A percentile compares a stretch with the other conserved stretches of the same genome.
These are phyloP conservation scores for Macrotis lagotis DNA, from an alignment of 2,113 vertebrate species.

Conservation along the genomic window DNA sequence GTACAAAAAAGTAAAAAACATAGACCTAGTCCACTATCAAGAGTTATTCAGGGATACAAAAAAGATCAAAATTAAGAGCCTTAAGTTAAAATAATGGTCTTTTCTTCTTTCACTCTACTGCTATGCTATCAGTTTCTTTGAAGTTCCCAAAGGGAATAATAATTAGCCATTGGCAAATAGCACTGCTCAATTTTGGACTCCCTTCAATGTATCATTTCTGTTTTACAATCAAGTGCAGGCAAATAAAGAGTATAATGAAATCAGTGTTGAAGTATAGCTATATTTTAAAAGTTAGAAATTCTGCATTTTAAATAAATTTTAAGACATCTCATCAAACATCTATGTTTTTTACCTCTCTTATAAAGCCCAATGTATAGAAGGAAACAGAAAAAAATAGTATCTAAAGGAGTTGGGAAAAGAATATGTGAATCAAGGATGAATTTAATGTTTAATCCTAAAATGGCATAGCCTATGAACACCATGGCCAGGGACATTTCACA, in stretches of 20 bases:
- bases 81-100: not conserved
- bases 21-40: not conserved
- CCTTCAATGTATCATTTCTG: not conserved
- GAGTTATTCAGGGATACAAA: not conserved
- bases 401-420: not conserved
- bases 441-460: not conserved
- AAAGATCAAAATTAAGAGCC: not conserved
- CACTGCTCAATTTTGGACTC: not conserved
- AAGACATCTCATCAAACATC: not conserved
- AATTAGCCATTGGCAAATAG: not conserved
- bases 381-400: not conserved
- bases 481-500: not conserved
- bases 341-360: not conserved
- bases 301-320: not conserved
- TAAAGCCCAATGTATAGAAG: not conserved
- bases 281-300: not conserved
- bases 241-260: not conserved
- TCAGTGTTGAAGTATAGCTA: not conserved
- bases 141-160: not conserved
- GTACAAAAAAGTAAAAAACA: not conserved
- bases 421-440: not conserved
- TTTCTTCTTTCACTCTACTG: not conserved
- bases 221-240: not conserved
- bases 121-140: not conserved
- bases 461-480: not conserved